Percentiles rank a stretch among this genome's conserved stretches.
phyloP scores from a whole-genome alignment of 2,888 invertebrate genomes.

The Leptura quadrifasciata region DNA sequence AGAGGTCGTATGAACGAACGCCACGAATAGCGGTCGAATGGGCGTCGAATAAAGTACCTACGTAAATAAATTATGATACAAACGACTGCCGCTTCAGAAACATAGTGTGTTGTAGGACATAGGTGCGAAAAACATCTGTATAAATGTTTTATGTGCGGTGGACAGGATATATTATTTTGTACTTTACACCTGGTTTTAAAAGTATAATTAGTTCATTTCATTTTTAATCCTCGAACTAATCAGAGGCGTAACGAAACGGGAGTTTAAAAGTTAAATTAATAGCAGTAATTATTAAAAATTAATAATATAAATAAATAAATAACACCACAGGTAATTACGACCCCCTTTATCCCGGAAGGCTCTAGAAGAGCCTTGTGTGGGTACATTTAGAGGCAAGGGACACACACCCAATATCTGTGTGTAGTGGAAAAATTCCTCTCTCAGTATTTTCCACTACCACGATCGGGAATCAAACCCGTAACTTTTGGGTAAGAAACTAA shows the following conservation, averaged over 20 bases:
- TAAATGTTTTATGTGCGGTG: conserved; percentile 51
- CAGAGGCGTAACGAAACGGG: neutral
- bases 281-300: no score
- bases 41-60: conserved; percentile 47
- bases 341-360: no score
- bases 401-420: no score
- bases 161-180: conserved; percentile 52
- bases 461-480: no score
- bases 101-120: conserved; percentile 33
- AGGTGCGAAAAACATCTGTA: conserved; percentile 58
- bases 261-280: neutral
- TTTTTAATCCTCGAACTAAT: conserved; percentile 8
- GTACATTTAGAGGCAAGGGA: no score
- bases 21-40: conserved; percentile 40
- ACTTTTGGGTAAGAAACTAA: no score
- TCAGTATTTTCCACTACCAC: no score
- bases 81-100: conserved; percentile 50
- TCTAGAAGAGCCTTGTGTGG: no score
- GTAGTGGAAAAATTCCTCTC: no score
- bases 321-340: no score
- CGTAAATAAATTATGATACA: conserved; percentile 51
- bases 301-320: no score
- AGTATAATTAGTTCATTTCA: conserved; percentile 44
- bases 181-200: conserved; percentile 54
- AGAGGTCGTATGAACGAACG: conserved; percentile 46